phyloP scores from a whole-genome alignment of 92 coral and sea anemone genomes.

The Phymanthus crucifer region DNA sequence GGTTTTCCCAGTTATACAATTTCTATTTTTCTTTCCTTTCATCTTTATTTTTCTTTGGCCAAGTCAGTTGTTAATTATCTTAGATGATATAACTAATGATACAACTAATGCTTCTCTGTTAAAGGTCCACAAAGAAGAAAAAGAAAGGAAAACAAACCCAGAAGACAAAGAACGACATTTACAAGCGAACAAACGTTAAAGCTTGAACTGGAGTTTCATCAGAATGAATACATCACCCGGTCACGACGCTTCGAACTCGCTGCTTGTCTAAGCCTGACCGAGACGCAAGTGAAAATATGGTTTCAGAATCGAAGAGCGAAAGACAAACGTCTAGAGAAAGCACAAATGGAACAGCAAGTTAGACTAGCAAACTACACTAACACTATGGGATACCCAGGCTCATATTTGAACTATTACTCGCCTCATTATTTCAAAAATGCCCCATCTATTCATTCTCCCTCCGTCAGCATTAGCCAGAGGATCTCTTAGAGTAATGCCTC shows the following conservation, averaged over 20 bases:
- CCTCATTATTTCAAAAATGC: constrained; percentile 80
- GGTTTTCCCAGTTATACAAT: constrained; percentile 11
- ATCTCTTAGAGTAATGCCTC: constrained; percentile 10
- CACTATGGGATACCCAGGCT: constrained; percentile 78
- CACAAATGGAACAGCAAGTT: constrained; percentile 96
- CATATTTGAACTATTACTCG: constrained; percentile 84
- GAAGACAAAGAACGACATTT: constrained; percentile 96
- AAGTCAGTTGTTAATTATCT: neutral
- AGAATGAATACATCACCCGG: constrained; percentile 97
- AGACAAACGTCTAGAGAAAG: constrained; percentile 97
- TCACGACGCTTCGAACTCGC: constrained; percentile 95
- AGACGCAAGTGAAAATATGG: constrained; percentile 99
- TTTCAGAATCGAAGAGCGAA: constrained; percentile 98
- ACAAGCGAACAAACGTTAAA: constrained; percentile 98
- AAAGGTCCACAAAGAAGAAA: constrained; percentile 88
- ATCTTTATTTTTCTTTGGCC: constrained; percentile 1
- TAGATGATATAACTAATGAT: constrained; percentile 4
- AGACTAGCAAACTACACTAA: constrained; percentile 89
- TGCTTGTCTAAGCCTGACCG: constrained; percentile 91
- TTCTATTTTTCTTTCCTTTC: neutral
- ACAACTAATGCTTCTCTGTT: neutral
- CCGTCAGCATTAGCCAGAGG: constrained; percentile 30
- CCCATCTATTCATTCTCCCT: constrained; percentile 28
- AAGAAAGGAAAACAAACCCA: constrained; percentile 87
- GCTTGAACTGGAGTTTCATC: constrained; percentile 95